phyloP scores from a whole-genome alignment of 1,140 invertebrate genomes.

The Microplitis demolitor region DNA sequence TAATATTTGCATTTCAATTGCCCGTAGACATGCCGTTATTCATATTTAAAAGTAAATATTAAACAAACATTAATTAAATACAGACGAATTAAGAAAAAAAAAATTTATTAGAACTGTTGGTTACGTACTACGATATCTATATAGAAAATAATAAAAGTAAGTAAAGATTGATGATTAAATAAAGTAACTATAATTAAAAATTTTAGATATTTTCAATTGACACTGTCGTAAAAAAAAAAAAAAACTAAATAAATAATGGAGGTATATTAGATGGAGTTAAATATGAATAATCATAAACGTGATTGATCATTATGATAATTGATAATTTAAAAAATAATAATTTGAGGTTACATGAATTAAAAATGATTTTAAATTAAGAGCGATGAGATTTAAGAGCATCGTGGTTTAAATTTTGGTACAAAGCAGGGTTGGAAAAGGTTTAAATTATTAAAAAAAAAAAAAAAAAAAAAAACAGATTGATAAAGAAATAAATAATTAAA shows the following conservation, averaged over 20 bases:
- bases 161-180: no score
- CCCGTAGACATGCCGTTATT: constrained; percentile 53
- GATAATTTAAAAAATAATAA: no score
- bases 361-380: background rate
- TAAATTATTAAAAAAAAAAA: no score
- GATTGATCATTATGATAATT: background rate
- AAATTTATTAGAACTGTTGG: constrained; percentile 26
- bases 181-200: background rate
- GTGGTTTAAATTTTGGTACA: constrained; percentile 19
- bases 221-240: constrained; percentile 26
- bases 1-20: constrained; percentile 47
- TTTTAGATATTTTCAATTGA: background rate
- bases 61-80: constrained; percentile 11
- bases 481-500: no score
- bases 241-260: constrained; percentile 22
- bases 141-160: background rate
- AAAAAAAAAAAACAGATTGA: no score
- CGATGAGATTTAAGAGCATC: background rate
- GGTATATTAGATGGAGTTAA: no score
- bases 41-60: constrained; percentile 33
- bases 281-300: background rate
- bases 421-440: background rate
- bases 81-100: background rate
- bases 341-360: no score
- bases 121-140: background rate